Evolutionary conservation across 2,888 invertebrate genomes (phyloP).

Genomic region (Hipparchia sbordonii): DNA sequence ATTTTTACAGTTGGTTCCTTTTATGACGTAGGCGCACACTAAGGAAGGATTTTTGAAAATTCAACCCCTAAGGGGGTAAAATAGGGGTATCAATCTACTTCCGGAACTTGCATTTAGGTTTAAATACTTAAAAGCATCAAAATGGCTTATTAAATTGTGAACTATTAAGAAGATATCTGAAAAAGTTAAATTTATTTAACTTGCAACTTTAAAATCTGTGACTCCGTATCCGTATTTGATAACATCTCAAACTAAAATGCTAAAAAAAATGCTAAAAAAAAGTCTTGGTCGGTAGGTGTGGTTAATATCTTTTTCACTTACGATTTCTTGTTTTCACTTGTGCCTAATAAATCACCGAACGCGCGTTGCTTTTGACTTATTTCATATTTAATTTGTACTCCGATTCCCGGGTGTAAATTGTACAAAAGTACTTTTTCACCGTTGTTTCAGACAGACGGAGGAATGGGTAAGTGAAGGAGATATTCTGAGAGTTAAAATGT

Average conservation of each 20-base stretch:
- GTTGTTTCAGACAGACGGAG: constrained; percentile 27
- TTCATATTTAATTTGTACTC: constrained; percentile 36
- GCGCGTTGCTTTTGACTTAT: constrained; percentile 33
- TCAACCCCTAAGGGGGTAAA: no score
- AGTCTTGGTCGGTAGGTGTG: no score
- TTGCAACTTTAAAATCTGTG: no score
- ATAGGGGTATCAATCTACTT: not conserved
- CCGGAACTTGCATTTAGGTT: not conserved
- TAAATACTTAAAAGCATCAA: not conserved
- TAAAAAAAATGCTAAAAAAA: no score
- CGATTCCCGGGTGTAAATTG: constrained; percentile 27
- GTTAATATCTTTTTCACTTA: not conserved
- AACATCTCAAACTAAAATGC: no score
- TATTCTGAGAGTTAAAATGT: constrained; percentile 22
- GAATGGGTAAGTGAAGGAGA: constrained; percentile 24
- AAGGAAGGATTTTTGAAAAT: no score
- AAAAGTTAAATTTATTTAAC: no score
- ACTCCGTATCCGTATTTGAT: not conserved
- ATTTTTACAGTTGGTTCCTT: no score
- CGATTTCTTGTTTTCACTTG: constrained; percentile 8
- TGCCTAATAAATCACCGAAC: constrained; percentile 36
- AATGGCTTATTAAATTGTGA: not conserved
- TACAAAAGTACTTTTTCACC: constrained; percentile 25
- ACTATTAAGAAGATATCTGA: no score
- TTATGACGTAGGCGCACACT: no score